A percentile compares a stretch with the other conserved stretches of the same genome.
Evolutionary conservation across 2,888 invertebrate species (phyloP).

Genomic region (Phorcus lineatus): DNA sequence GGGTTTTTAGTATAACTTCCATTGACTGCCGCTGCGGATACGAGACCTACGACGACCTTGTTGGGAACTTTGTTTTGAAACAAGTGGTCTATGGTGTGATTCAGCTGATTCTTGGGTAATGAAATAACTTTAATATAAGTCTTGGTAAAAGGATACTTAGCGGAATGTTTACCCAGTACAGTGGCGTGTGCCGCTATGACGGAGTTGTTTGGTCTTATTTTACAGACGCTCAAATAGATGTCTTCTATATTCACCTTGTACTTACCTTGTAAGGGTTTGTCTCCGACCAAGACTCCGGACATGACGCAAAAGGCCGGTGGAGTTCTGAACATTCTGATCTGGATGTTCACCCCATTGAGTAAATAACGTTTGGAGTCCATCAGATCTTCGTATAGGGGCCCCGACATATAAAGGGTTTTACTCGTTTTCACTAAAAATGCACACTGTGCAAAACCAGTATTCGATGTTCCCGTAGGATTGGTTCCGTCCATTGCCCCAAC

Average conservation of each 20-base stretch:
- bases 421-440: background rate
- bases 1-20: slow-evolving; percentile 26
- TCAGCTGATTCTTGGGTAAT: slow-evolving; percentile 2
- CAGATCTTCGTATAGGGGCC: slow-evolving; percentile 17
- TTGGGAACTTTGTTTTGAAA: slow-evolving; percentile 13
- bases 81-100: background rate
- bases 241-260: background rate
- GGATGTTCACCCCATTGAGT: slow-evolving; percentile 31
- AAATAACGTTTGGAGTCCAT: slow-evolving; percentile 23
- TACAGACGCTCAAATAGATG: slow-evolving; percentile 20
- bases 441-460: background rate
- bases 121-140: background rate
- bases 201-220: slow-evolving; percentile 4
- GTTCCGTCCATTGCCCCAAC: background rate
- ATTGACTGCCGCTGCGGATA: slow-evolving; percentile 17
- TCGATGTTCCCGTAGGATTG: background rate
- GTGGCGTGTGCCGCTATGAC: slow-evolving; percentile 20
- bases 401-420: slow-evolving; percentile 26
- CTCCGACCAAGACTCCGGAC: background rate
- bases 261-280: background rate
- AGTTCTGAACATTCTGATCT: slow-evolving; percentile 11
- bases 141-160: slow-evolving; percentile 27
- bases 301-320: slow-evolving; percentile 15
- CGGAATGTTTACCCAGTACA: background rate
- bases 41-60: slow-evolving; percentile 15